Evolutionary conservation across 2,888 invertebrate genomes (phyloP), one percentile per base, ranked within the genome.

Genomic region (Lepas anatifera): DNA sequence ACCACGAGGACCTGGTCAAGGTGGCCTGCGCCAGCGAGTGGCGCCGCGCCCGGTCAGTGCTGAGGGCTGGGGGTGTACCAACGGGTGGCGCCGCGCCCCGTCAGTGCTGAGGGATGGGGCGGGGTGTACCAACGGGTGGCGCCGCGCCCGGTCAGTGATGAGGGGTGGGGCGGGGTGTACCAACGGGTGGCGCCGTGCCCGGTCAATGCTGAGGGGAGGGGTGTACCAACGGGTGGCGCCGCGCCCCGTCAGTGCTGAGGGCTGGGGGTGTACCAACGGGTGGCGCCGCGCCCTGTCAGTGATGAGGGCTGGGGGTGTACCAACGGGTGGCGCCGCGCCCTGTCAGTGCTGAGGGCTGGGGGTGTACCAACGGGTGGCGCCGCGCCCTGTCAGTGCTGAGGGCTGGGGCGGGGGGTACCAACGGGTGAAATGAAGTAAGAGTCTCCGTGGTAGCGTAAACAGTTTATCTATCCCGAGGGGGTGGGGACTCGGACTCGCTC

Each of bases 1-100:
- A 76, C 18, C 86, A 85, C 78, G 88, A 87, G 67, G 86, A 86
- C 75, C 84, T 87, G 13, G 81, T 95, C 67, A 89, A 93, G 80
- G 92, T 97, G 13, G 90, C 95, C 13, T 92, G 90, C 79, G 89
- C 96, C 1, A 89, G 92, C 75, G 90, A 88, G 69, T 97, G 97
- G 96, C 88, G 88, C 77, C 91, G 92, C 79, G 87, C 93, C 32
- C 87, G 95, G 92, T 91, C 79, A 74, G 75, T 68, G 64, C 68
- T 50, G 32, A 29, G 11, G 50, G 25, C 25, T 3, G 13, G 11
- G 3, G 27, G 25, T n/a, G n/a, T n/a, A n/a, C n/a, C n/a, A n/a
- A n/a, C n/a, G n/a, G n/a, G n/a, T n/a, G n/a, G n/a, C n/a, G n/a
- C n/a, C n/a, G n/a, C n/a, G n/a, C n/a, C n/a, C n/a, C 27, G 18